These are phyloP conservation scores for Liparis tanakae DNA, from an alignment of 2,797 vertebrate species.

Conservation along the genomic window DNA sequence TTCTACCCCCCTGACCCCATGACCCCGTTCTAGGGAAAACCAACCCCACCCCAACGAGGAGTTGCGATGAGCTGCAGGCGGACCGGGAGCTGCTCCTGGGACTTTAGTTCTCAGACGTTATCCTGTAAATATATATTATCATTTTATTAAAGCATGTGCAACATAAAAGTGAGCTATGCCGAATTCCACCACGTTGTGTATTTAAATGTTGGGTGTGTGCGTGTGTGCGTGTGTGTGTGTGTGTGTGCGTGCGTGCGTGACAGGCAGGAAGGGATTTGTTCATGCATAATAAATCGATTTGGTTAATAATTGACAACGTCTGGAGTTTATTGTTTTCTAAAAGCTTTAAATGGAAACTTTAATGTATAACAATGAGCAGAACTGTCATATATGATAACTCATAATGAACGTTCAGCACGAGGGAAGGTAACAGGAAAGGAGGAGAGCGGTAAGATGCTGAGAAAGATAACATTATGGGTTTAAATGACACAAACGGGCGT, in stretches of 20 bases:
- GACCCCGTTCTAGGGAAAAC: background rate
- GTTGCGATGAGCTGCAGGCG: conserved; percentile 81
- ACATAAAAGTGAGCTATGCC: conserved; percentile 87
- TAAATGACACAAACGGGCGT: too few relatives aligned
- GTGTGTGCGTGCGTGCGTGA: background rate
- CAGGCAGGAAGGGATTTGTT: conserved; percentile 81
- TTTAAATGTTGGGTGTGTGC: conserved; percentile 80
- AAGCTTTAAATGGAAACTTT: background rate
- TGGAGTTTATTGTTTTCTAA: conserved; percentile 27
- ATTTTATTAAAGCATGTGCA: conserved; percentile 99
- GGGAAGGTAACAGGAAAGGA: too few relatives aligned
- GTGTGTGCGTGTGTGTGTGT: conserved; percentile 55
- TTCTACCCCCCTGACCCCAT: conserved; percentile 5
- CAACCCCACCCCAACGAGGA: conserved; percentile 17
- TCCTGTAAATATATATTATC: conserved; percentile 98
- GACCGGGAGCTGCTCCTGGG: conserved; percentile 71
- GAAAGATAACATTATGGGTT: too few relatives aligned
- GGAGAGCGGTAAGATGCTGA: too few relatives aligned
- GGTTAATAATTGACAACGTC: conserved; percentile 80
- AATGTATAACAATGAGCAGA: too few relatives aligned
- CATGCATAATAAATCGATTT: conserved; percentile 89
- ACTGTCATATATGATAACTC: too few relatives aligned
- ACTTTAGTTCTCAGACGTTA: conserved; percentile 76
- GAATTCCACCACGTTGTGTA: conserved; percentile 86
- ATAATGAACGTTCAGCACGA: too few relatives aligned